These are phyloP conservation scores for Microchrysa polita DNA, from an alignment of 2,888 invertebrate genomes.

Conservation along the genomic window DNA sequence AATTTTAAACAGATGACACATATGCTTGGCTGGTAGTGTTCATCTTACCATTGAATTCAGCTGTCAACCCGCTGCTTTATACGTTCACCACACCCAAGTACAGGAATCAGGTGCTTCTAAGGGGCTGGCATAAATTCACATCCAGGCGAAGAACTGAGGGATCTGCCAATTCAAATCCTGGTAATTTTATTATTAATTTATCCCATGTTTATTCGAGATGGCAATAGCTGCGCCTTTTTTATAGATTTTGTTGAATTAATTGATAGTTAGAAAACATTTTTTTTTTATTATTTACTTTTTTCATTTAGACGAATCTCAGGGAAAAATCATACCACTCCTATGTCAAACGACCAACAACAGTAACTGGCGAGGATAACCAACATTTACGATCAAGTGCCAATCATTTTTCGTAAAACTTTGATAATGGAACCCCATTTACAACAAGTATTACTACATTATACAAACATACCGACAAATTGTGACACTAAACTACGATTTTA, in stretches of 20 bases:
- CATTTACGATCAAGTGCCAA: constrained; percentile 14
- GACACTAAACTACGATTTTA: constrained; percentile 4
- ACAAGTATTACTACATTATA: constrained; percentile 23
- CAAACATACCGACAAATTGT: neutral
- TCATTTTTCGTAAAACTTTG: constrained; percentile 32
- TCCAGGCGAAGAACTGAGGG: constrained; percentile 60
- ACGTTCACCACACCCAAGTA: constrained; percentile 75
- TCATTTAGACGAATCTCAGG: constrained; percentile 48
- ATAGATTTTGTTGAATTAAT: neutral
- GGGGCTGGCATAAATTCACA: constrained; percentile 63
- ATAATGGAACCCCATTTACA: constrained; percentile 38
- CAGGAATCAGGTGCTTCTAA: constrained; percentile 65
- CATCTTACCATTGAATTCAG: constrained; percentile 73
- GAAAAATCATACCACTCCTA: constrained; percentile 48
- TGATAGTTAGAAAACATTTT: too few species aligned
- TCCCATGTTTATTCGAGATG: too few species aligned
- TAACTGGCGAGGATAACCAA: constrained; percentile 30
- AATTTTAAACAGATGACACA: constrained; percentile 67
- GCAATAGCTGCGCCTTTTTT: too few species aligned
- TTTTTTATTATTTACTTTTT: neutral
- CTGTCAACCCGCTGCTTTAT: constrained; percentile 73
- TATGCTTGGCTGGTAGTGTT: constrained; percentile 75
- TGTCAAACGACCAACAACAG: constrained; percentile 42
- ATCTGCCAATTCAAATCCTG: constrained; percentile 52
- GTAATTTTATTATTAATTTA: constrained; percentile 12